Evolutionary conservation across 2,113 vertebrate species (phyloP).

Genomic region (Colaptes auratus): DNA sequence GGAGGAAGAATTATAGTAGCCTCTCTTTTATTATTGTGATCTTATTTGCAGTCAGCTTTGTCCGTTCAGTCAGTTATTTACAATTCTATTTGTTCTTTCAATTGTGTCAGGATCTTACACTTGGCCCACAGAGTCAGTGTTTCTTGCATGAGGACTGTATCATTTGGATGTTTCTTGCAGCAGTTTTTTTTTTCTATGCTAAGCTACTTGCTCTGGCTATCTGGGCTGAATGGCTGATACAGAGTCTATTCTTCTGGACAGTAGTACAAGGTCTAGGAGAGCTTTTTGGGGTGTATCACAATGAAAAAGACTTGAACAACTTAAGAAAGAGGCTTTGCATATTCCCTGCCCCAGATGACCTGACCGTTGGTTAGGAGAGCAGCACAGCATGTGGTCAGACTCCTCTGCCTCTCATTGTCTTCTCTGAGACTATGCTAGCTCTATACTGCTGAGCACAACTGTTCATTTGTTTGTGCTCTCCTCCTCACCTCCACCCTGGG

Average conservation of each 20-base stretch:
- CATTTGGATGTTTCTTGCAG: background rate
- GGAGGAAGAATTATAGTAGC: background rate
- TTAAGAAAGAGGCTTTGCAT: background rate
- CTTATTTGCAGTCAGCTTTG: constrained; percentile 32
- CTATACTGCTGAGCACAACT: background rate
- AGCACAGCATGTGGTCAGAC: background rate
- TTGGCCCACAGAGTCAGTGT: background rate
- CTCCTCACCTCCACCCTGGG: background rate
- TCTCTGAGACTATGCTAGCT: background rate
- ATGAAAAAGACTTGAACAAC: background rate
- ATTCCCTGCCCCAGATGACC: background rate
- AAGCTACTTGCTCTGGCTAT: background rate
- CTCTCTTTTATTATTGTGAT: background rate
- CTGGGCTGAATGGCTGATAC: background rate
- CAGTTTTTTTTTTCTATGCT: background rate
- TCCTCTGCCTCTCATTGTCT: background rate
- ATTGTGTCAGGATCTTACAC: background rate
- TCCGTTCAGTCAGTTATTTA: constrained; percentile 19
- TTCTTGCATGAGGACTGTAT: background rate
- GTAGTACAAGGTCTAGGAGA: background rate
- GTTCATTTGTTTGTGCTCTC: background rate
- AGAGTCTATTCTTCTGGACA: background rate
- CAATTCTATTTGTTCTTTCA: background rate
- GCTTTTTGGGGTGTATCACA: background rate
- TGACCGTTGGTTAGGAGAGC: background rate